These are phyloP conservation scores for Pachliopta kotzebuea DNA, from an alignment of 2,888 invertebrate genomes.

Conservation along the genomic window DNA sequence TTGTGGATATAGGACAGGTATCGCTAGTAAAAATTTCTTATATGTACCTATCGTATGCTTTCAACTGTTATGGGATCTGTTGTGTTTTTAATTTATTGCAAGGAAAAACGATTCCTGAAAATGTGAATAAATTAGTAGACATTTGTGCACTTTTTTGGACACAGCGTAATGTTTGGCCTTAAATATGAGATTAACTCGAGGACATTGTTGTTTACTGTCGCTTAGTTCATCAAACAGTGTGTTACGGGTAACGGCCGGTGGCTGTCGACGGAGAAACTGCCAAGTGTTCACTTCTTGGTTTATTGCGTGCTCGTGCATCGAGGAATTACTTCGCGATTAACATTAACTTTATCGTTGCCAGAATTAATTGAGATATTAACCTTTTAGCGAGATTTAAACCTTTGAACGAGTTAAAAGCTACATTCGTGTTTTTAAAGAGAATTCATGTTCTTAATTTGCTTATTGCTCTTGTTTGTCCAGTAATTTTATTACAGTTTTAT, in stretches of 20 bases:
- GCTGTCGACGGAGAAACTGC: constrained; percentile 6
- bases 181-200: constrained; percentile 18
- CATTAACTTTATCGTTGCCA: constrained; percentile 12
- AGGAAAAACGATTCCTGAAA: not conserved
- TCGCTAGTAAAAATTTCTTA: no score
- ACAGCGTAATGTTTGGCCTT: not conserved
- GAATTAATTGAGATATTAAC: constrained; percentile 27
- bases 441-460: not conserved
- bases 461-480: not conserved
- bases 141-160: not conserved
- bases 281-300: constrained; percentile 9
- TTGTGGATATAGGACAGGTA: no score
- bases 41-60: no score
- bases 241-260: constrained; percentile 4
- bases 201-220: constrained; percentile 16
- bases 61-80: no score
- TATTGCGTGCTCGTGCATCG: constrained; percentile 1
- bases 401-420: not conserved
- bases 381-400: constrained; percentile 14
- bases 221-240: constrained; percentile 14
- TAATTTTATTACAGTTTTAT: not conserved
- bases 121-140: not conserved
- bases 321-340: constrained; percentile 14
- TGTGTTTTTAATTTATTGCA: no score
- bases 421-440: not conserved